phyloP scores from a whole-genome alignment of 2,113 vertebrate genomes.

The Hiodon alosoides region DNA sequence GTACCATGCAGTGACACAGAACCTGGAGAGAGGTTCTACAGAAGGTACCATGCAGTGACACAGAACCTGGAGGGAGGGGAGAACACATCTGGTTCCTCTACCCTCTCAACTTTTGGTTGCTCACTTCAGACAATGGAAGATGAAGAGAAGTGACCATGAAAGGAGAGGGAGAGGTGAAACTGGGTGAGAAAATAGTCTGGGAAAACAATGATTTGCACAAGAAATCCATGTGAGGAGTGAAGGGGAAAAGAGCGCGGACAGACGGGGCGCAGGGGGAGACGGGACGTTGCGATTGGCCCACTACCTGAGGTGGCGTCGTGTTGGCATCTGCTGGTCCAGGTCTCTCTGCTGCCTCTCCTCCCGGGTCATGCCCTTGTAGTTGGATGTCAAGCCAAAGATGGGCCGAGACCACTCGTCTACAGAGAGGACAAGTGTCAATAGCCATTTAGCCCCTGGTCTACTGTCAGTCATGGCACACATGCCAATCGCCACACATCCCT shows the following conservation, averaged over 20 bases:
- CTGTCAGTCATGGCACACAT: too few species aligned
- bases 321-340: slow-evolving; percentile 91
- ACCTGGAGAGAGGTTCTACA: background rate
- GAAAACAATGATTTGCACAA: background rate
- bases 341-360: slow-evolving; percentile 96
- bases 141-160: slow-evolving; percentile 1
- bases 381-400: slow-evolving; percentile 94
- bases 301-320: slow-evolving; percentile 83
- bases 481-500: too few species aligned
- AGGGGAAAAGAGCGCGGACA: background rate
- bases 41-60: slow-evolving; percentile 18
- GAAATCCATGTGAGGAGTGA: background rate
- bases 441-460: too few species aligned
- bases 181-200: background rate
- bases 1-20: background rate
- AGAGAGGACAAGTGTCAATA: slow-evolving; percentile 22
- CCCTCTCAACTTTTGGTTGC: slow-evolving; percentile 57
- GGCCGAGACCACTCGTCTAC: slow-evolving; percentile 96
- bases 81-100: slow-evolving; percentile 65
- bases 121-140: slow-evolving; percentile 45
- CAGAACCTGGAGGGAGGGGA: slow-evolving; percentile 59
- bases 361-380: slow-evolving; percentile 97
- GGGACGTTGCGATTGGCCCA: too few species aligned
- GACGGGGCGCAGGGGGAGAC: background rate
- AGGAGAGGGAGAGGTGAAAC: background rate